These are phyloP conservation scores for Noctua fimbriata DNA, from an alignment of 2,888 invertebrate species.

Conservation along the genomic window DNA sequence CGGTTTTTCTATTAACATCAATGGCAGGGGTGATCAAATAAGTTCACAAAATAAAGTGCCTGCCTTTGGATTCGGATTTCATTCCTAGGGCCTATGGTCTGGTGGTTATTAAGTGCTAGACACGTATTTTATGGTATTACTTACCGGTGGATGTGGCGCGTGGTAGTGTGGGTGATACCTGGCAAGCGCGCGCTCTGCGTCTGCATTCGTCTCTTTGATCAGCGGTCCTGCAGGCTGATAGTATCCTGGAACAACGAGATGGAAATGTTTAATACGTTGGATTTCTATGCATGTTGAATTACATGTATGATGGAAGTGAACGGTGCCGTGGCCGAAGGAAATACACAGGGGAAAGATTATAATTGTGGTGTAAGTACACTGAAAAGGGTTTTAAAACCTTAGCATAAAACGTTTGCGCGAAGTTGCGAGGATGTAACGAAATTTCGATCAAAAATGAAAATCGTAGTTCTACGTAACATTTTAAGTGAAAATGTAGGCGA, in stretches of 20 bases:
- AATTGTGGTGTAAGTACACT: not conserved
- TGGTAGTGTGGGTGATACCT: constrained; percentile 88
- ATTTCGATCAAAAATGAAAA: constrained; percentile 9
- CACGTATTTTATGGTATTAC: constrained; percentile 37
- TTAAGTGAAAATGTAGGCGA: constrained; percentile 5
- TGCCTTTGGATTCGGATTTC: not conserved
- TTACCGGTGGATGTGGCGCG: constrained; percentile 88
- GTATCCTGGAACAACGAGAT: constrained; percentile 92
- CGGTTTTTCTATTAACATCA: not conserved
- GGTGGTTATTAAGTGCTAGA: not conserved
- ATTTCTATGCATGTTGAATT: not conserved
- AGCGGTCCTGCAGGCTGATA: constrained; percentile 98
- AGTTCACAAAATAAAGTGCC: not conserved
- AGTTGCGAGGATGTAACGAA: not conserved
- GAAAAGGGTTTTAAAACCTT: not conserved
- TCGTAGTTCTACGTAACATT: constrained; percentile 5
- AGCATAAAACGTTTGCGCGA: not conserved
- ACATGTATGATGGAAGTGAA: not conserved
- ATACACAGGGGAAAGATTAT: not conserved
- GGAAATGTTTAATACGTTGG: constrained; percentile 14
- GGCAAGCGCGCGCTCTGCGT: constrained; percentile 88
- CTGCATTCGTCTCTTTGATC: constrained; percentile 91
- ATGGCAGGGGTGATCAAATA: not conserved
- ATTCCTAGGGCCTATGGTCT: not conserved
- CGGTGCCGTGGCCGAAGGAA: not conserved